Evolutionary conservation across 2,888 invertebrate genomes (phyloP).

Genomic region (Dryomyza anilis): DNA sequence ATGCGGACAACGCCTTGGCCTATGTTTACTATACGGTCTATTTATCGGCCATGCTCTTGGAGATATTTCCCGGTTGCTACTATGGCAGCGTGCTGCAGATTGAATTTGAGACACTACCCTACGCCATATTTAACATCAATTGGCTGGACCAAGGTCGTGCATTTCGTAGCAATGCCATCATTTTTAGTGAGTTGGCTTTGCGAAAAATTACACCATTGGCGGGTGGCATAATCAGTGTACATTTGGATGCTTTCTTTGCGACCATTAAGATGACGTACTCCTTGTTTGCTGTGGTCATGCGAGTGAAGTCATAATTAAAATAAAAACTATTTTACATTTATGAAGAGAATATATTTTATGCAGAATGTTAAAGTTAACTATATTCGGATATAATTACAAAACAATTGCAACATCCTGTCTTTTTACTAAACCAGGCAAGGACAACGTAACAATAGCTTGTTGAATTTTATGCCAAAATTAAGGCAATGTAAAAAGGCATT

Average conservation of each 20-base stretch:
- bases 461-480: no score
- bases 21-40: conserved; percentile 20
- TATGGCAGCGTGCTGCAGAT: conserved; percentile 34
- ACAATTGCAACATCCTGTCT: no score
- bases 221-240: conserved; percentile 34
- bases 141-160: conserved; percentile 30
- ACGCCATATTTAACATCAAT: conserved; percentile 38
- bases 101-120: conserved; percentile 31
- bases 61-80: conserved; percentile 37
- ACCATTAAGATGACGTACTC: conserved; percentile 37
- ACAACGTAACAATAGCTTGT: no score
- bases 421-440: no score
- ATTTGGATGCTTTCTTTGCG: conserved; percentile 35
- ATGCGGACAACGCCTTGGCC: conserved; percentile 27
- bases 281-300: conserved; percentile 34
- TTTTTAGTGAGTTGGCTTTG: conserved; percentile 30
- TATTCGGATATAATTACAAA: no score
- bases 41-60: conserved; percentile 23
- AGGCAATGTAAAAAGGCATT: no score
- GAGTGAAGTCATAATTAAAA: conserved; percentile 19
- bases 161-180: conserved; percentile 27
- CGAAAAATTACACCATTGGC: conserved; percentile 28
- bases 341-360: no score
- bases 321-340: no score
- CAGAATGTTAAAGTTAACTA: no score